Evolutionary conservation across 1,140 invertebrate species (phyloP), one percentile per base, ranked within the genome.

Genomic region (Homalodisca vitripennis): DNA sequence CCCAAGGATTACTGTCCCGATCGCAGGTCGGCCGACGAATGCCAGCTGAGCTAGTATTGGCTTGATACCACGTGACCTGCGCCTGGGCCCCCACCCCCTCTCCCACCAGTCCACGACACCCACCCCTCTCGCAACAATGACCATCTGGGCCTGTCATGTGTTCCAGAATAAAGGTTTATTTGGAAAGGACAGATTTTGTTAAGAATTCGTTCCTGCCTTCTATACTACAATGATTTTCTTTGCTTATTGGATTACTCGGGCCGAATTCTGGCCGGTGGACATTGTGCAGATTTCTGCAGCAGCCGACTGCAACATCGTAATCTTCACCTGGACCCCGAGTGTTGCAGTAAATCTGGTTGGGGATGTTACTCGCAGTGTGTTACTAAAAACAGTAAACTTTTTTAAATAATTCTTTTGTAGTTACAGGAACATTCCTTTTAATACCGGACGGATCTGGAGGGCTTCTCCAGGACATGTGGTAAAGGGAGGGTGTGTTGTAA

Each of bases 91-190:
- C 34, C 26, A 53, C 55, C 55, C 55, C 22, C 55, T 29, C 6
- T 22, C 17, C 48, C 17, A 3, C 48, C n/a, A n/a, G n/a, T n/a
- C n/a, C n/a, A n/a, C n/a, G n/a, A n/a, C n/a, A 20, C n/a, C 48
- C 48, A 51, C 48, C 48, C 48, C n/a, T 6, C 55, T 60, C 55
- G 55, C 55, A 60, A 60, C 55, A 60, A 60, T 60, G 55, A 60
- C 55, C 55, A 60, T 60, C 55, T 60, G 55, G 55, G 55, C 22
- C 55, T 60, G 55, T 60, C 55, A 60, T 60, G 55, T 60, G 55
- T 60, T 60, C 55, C 55, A 60, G 55, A 60, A 60, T 60, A 60
- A 60, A 60, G 55, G 55, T 60, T 60, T 60, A 60, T 60, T 60
- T 60, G 55, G 55, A 60, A 60, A 60, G 55, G 55, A 60, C 55